Evolutionary conservation across 1,140 invertebrate genomes (phyloP).

Genomic region (Nasonia vitripennis): DNA sequence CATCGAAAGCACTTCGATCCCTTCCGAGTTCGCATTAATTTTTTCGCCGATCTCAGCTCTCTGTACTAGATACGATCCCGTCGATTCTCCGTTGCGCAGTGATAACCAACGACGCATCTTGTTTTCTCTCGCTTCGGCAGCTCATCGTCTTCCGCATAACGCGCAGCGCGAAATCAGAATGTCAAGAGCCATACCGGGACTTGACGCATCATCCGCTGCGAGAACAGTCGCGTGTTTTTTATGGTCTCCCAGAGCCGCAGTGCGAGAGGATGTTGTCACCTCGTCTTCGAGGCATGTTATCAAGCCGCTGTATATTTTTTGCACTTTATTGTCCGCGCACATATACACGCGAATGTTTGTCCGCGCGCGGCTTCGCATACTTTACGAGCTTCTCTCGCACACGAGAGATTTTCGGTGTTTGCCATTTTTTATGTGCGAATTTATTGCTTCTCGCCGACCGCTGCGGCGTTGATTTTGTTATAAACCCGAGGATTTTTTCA

Average conservation of each 20-base stretch:
- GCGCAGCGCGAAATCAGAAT: conserved; percentile 20
- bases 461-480: too few species aligned
- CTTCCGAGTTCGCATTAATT: conserved; percentile 47
- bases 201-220: neutral
- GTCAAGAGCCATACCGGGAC: neutral
- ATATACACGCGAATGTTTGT: neutral
- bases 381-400: conserved; percentile 1
- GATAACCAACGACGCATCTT: neutral
- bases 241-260: neutral
- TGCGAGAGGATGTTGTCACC: neutral
- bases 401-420: neutral
- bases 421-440: neutral
- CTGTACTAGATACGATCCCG: conserved; percentile 33
- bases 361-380: neutral
- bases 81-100: conserved; percentile 7
- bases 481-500: too few species aligned
- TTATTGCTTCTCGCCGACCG: neutral
- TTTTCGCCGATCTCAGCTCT: conserved; percentile 31
- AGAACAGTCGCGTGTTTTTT: neutral
- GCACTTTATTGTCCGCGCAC: neutral
- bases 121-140: neutral
- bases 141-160: neutral
- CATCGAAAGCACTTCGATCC: conserved; percentile 20
- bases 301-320: neutral
- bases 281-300: conserved; percentile 8